Evolutionary conservation across 2,888 invertebrate species (phyloP).

Genomic region (Macrosoma leucophasiata): DNA sequence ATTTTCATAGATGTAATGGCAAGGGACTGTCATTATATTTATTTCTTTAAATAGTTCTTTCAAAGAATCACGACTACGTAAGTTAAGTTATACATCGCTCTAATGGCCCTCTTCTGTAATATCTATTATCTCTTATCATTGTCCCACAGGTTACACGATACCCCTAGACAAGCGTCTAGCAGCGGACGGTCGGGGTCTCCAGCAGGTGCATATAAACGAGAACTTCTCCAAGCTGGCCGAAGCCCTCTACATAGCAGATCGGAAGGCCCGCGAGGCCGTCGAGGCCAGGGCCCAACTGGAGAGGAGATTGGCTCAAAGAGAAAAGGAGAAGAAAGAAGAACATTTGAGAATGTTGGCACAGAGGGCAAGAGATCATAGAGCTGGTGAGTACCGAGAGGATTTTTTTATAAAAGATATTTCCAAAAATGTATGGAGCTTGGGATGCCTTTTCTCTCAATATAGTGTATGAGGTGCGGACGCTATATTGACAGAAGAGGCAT

Average conservation of each 20-base stretch:
- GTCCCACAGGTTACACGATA: constrained; percentile 89
- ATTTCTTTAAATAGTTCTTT: no score
- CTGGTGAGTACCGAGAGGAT: constrained; percentile 78
- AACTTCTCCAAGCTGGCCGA: constrained; percentile 99
- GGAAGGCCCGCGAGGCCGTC: constrained; percentile 97
- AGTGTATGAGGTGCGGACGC: no score
- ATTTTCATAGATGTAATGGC: no score
- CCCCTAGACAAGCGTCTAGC: constrained; percentile 98
- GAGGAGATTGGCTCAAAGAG: constrained; percentile 96
- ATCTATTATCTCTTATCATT: no score
- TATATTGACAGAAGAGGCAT: no score
- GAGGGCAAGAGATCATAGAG: constrained; percentile 95
- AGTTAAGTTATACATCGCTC: no score
- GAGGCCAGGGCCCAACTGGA: constrained; percentile 97
- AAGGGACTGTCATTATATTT: no score
- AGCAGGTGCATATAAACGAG: constrained; percentile 98
- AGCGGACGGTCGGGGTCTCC: constrained; percentile 97
- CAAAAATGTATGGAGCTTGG: no score
- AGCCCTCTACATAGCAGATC: constrained; percentile 97
- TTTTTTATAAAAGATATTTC: no score
- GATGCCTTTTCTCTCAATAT: no score
- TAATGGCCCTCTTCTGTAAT: no score
- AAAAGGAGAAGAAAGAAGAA: constrained; percentile 98
- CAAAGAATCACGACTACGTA: no score
- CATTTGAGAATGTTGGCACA: constrained; percentile 94